Base-by-base conservation (phyloP, 2,797 vertebrate species). In the Centroberyx gerrardi region DNA sequence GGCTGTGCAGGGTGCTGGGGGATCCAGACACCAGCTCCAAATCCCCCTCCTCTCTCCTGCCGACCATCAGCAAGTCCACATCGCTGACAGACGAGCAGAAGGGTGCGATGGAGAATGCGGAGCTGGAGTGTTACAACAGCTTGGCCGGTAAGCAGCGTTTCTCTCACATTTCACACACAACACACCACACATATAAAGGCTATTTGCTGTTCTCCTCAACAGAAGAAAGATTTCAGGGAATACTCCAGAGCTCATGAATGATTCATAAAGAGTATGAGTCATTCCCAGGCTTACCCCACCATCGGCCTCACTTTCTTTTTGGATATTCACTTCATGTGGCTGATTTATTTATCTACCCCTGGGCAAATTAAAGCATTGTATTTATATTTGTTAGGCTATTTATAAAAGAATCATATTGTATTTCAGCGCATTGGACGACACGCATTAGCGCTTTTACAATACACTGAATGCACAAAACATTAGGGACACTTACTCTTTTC, bases 51-150 rank as follows among this genome's bases (percentile, higher is more conserved):
- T 79, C 77, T 48, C 90, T 91, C 71, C 90, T 90, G 62, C 91
- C 85, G 10, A 88, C 89, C 81, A 84, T 92, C 90, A 92, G 85
- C 88, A 95, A 90, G 85, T 91, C 91, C 72, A 90, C 49, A 64
- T 88, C 82, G 53, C 95, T 99, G 75, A 97, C 96, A 13, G 97
- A 97, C 67, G 98, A 99, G 93, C 97, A 99, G 95, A 95, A 96
- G 90, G 96, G 96, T 72, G 96, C 96, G 65, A 96, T 97, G 94
- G 98, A 99, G 93, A 96, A 95, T 78, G 96, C 98, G 44, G 97
- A 99, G 93, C 91, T 99, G 71, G 98, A 99, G 90, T 99, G 98
- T 89, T 99, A 99, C 96, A 99, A 99, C 96, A 99, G 98, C 92
- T 84, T 99, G 92, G 98, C 98, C 91, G 98, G 98, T 98, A 89